phyloP scores from a whole-genome alignment of 2,113 vertebrate species.

The Ifrita kowaldi region DNA sequence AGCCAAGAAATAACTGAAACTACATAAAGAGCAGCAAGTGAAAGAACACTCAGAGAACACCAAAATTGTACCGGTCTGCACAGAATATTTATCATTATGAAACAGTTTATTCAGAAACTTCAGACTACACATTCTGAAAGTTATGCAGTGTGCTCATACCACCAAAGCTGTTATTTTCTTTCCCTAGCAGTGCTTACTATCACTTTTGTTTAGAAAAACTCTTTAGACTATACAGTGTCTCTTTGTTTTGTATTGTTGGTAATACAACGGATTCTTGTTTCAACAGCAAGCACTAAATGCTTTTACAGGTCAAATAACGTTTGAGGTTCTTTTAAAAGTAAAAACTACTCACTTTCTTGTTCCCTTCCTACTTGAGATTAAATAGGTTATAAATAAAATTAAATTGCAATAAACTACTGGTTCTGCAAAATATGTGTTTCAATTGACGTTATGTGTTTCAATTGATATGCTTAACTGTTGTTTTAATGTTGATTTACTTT shows the following conservation, averaged over 20 bases:
- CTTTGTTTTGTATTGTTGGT: background rate
- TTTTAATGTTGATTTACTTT: background rate
- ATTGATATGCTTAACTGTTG: background rate
- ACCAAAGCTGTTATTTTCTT: background rate
- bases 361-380: background rate
- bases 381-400: background rate
- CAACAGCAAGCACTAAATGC: background rate
- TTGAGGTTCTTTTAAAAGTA: background rate
- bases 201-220: background rate
- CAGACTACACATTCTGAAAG: background rate
- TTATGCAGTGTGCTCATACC: background rate
- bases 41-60: background rate
- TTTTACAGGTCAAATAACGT: background rate
- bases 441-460: constrained; percentile 27
- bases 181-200: background rate
- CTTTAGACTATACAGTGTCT: background rate
- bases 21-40: background rate
- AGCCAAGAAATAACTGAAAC: background rate
- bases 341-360: background rate
- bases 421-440: background rate
- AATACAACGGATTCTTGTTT: background rate
- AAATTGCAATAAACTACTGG: background rate
- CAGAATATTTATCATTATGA: background rate
- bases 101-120: background rate
- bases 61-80: background rate